phyloP scores from a whole-genome alignment of 2,797 vertebrate genomes.

The Delichon dasypus region DNA sequence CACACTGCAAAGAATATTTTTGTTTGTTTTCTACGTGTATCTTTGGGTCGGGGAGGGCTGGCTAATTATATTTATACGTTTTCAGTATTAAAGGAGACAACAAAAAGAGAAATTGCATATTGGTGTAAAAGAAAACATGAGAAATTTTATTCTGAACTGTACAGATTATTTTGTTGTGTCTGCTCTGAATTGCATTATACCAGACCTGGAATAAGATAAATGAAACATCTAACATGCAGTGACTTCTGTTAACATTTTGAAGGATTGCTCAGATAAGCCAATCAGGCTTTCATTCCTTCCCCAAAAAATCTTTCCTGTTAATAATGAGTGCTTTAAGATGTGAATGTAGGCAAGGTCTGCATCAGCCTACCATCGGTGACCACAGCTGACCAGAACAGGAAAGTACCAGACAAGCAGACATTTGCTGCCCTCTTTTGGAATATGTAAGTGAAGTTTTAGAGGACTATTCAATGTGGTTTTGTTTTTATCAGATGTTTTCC shows the following conservation, averaged over 20 bases:
- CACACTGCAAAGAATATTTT: background rate
- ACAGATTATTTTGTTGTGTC: background rate
- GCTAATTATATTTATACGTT: background rate
- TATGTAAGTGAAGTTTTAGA: background rate
- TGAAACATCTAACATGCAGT: background rate
- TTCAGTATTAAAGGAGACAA: background rate
- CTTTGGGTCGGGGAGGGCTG: fast-evolving
- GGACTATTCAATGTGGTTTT: background rate
- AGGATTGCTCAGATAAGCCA: background rate
- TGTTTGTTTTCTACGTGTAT: background rate
- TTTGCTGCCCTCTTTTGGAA: slow-evolving; percentile 82
- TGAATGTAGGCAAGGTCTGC: background rate
- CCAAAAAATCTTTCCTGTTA: background rate
- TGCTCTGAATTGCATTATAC: background rate
- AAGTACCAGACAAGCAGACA: background rate
- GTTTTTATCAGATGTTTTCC: background rate
- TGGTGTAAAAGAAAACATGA: fast-evolving
- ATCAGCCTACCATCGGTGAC: background rate
- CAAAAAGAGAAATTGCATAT: background rate
- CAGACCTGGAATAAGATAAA: background rate
- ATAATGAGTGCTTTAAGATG: background rate
- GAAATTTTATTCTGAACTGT: background rate
- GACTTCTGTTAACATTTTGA: background rate
- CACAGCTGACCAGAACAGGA: slow-evolving; percentile 10
- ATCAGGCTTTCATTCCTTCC: background rate